phyloP scores from a whole-genome alignment of 2,797 vertebrate genomes.

The Orestias chungarensis region DNA sequence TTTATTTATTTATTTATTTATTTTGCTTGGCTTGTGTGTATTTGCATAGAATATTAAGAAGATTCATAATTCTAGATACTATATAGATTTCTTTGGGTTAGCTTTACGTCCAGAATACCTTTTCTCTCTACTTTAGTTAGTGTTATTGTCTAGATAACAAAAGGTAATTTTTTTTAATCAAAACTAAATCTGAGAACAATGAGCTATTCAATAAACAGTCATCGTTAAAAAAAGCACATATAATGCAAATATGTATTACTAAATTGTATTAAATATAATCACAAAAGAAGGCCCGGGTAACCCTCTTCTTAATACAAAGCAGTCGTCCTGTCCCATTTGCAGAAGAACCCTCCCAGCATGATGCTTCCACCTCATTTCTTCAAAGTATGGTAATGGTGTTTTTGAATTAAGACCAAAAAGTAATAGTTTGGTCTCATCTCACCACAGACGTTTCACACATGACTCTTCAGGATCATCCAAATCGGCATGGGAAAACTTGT shows the following conservation, averaged over 20 bases:
- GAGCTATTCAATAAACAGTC: not conserved
- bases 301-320: too few relatives aligned
- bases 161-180: not conserved
- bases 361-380: too few relatives aligned
- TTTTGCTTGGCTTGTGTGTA: constrained; percentile 28
- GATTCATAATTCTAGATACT: constrained; percentile 43
- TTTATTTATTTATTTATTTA: not conserved
- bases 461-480: too few relatives aligned
- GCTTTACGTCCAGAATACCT: not conserved
- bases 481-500: too few relatives aligned
- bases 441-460: too few relatives aligned
- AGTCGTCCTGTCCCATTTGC: too few relatives aligned
- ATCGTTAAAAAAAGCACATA: not conserved
- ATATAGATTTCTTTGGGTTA: not conserved
- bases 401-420: too few relatives aligned
- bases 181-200: not conserved
- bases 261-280: not conserved
- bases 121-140: not conserved
- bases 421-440: too few relatives aligned
- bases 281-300: too few relatives aligned
- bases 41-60: constrained; percentile 59
- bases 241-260: not conserved
- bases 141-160: too few relatives aligned
- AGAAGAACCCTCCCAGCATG: too few relatives aligned
- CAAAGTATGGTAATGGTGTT: too few relatives aligned